phyloP scores from a whole-genome alignment of 2,888 invertebrate species.

The Spodoptera littoralis region DNA sequence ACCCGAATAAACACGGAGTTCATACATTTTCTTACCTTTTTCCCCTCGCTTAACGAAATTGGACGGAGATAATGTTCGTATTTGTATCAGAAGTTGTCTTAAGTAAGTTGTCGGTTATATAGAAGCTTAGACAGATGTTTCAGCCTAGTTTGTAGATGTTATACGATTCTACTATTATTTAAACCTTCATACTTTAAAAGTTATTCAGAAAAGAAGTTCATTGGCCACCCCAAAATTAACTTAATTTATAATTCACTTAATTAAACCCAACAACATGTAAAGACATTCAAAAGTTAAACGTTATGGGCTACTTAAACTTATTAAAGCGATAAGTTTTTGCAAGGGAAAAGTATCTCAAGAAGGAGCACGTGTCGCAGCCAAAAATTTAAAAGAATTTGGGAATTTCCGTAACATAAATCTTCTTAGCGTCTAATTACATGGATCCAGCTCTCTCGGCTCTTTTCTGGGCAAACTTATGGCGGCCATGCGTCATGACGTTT shows the following conservation, averaged over 20 bases:
- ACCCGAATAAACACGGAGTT: conserved; percentile 75
- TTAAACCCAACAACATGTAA: conserved; percentile 44
- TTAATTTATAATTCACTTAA: conserved; percentile 23
- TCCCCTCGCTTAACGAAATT: conserved; percentile 62
- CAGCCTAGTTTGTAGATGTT: conserved; percentile 18
- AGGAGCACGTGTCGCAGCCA: conserved; percentile 74
- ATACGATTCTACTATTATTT: conserved; percentile 8
- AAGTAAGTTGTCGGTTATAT: conserved; percentile 40
- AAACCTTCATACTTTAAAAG: not conserved
- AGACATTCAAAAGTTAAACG: conserved; percentile 53
- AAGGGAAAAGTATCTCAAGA: conserved; percentile 62
- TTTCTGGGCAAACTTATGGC: conserved; percentile 82
- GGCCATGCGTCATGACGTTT: conserved; percentile 84
- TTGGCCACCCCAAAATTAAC: not conserved
- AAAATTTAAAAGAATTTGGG: conserved; percentile 84
- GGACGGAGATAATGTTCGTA: conserved; percentile 55
- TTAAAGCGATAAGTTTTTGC: conserved; percentile 61
- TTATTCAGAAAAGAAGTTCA: too few species aligned
- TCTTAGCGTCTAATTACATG: conserved; percentile 84
- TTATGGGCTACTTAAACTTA: conserved; percentile 52
- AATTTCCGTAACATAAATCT: conserved; percentile 85
- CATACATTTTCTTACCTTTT: conserved; percentile 68
- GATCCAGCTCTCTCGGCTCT: conserved; percentile 79
- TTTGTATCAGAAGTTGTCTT: conserved; percentile 54
- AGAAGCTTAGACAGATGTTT: conserved; percentile 43